Percentiles rank a stretch among this genome's conserved stretches.
Evolutionary conservation across 2,797 vertebrate genomes (phyloP).

Genomic region (Protonibea diacanthus): DNA sequence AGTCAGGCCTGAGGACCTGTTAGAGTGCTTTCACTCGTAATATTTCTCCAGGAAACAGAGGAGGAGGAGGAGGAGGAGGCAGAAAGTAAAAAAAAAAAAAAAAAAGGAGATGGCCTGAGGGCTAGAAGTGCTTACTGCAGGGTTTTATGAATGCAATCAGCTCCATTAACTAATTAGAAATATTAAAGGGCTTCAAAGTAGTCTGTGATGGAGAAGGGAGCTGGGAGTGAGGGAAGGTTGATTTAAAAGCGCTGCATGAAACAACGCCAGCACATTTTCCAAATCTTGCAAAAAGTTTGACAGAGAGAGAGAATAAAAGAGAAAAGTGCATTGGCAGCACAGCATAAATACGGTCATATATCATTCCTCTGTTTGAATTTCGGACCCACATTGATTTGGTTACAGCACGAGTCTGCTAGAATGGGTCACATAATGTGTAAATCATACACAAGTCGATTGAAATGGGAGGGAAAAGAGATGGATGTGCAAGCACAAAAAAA

Average conservation of each 20-base stretch:
- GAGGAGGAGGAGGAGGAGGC: conserved; percentile 55
- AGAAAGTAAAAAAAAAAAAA: conserved; percentile 34
- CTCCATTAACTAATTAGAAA: conserved; percentile 89
- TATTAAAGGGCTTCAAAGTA: conserved; percentile 85
- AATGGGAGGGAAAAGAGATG: conserved; percentile 54
- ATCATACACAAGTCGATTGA: conserved; percentile 71
- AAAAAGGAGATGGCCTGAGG: conserved; percentile 52
- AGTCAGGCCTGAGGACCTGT: conserved; percentile 71
- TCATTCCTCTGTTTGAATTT: conserved; percentile 69
- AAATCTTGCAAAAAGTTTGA: conserved; percentile 78
- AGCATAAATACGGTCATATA: conserved; percentile 73
- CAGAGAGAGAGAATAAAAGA: conserved; percentile 41
- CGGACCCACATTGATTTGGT: conserved; percentile 74
- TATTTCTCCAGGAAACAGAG: conserved; percentile 71
- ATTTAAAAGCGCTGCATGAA: conserved; percentile 79
- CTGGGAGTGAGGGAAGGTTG: conserved; percentile 53
- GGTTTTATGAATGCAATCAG: conserved; percentile 82
- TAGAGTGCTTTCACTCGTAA: conserved; percentile 81
- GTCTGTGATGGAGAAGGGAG: conserved; percentile 65
- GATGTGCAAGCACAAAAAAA: conserved; percentile 63
- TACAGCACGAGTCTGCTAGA: conserved; percentile 62
- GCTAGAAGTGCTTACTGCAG: conserved; percentile 83
- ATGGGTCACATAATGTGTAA: conserved; percentile 75
- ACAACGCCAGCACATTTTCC: conserved; percentile 67
- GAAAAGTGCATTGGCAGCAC: conserved; percentile 73